Conservation (phyloP, 2,113 vertebrate species). For the Zosterops japonicus region DNA sequence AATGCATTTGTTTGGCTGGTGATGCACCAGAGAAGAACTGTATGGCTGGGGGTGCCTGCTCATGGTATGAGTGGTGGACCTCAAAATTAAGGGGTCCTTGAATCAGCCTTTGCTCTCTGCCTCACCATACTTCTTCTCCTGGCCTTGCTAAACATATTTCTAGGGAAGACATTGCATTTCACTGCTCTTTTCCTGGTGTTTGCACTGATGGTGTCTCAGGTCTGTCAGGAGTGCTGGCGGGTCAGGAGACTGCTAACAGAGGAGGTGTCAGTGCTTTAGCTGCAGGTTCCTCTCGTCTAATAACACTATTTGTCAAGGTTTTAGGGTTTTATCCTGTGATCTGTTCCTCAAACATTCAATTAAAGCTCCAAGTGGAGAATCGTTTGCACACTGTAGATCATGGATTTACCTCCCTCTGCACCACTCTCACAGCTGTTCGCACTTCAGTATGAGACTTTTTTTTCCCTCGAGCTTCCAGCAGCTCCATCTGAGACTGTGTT, state of each 20-base stretch:
- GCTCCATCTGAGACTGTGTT: neutral
- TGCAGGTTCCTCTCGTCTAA: slow-evolving; percentile 22
- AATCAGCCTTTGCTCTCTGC: neutral
- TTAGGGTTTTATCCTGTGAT: slow-evolving; percentile 53
- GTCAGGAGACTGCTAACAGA: slow-evolving; percentile 33
- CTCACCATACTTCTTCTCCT: neutral
- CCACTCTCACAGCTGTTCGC: neutral
- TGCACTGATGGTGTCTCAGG: slow-evolving; percentile 50
- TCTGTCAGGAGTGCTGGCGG: neutral
- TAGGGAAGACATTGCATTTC: neutral
- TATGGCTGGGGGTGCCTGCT: neutral
- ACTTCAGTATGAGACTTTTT: neutral
- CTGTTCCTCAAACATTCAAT: slow-evolving; percentile 53
- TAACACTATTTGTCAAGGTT: slow-evolving; percentile 59
- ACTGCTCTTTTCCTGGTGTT: neutral
- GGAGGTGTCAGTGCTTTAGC: slow-evolving; percentile 5
- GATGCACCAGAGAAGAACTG: neutral
- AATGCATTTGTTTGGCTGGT: neutral
- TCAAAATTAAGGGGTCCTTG: neutral
- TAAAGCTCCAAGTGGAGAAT: slow-evolving; percentile 55
- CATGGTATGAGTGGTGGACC: neutral
- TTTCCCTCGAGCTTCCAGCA: neutral
- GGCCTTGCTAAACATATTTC: neutral
- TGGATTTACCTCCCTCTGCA: slow-evolving; percentile 38
- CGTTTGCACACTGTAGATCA: slow-evolving; percentile 36